phyloP scores from a whole-genome alignment of 2,797 vertebrate species.

The Enteromius mattozi region DNA sequence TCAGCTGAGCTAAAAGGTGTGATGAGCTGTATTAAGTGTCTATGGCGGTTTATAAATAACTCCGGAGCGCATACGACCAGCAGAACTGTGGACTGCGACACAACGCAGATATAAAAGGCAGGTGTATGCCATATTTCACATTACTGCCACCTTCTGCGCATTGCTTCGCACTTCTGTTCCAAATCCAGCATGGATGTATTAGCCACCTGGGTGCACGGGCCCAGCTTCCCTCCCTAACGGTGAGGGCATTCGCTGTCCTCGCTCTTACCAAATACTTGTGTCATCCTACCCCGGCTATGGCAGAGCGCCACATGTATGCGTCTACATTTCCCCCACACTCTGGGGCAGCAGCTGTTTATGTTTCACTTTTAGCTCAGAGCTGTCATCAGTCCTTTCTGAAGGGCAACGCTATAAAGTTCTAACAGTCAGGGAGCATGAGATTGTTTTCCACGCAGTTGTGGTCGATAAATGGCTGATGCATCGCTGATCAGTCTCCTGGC shows the following conservation, averaged over 20 bases:
- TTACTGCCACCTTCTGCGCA: constrained; percentile 54
- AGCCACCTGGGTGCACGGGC: constrained; percentile 4
- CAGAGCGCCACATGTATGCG: constrained; percentile 53
- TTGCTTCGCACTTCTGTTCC: constrained; percentile 58
- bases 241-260: constrained; percentile 30
- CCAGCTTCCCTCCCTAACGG: constrained; percentile 7
- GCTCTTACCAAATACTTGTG: constrained; percentile 33
- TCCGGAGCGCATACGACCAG: constrained; percentile 57
- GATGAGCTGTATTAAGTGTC: constrained; percentile 71
- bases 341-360: constrained; percentile 71
- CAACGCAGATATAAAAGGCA: constrained; percentile 41
- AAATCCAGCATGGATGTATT: constrained; percentile 34
- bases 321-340: constrained; percentile 64
- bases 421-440: constrained; percentile 51
- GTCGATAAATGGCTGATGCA: constrained; percentile 52
- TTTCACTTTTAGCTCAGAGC: constrained; percentile 71
- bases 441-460: constrained; percentile 52
- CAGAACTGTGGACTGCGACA: not conserved
- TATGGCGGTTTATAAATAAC: constrained; percentile 74
- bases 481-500: constrained; percentile 49
- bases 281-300: constrained; percentile 56
- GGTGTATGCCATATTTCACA: constrained; percentile 58
- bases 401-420: constrained; percentile 66
- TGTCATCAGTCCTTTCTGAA: constrained; percentile 68
- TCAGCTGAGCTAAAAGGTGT: constrained; percentile 61